Conservation (phyloP, 2,113 vertebrate genomes). For the Tauraco erythrolophus region DNA sequence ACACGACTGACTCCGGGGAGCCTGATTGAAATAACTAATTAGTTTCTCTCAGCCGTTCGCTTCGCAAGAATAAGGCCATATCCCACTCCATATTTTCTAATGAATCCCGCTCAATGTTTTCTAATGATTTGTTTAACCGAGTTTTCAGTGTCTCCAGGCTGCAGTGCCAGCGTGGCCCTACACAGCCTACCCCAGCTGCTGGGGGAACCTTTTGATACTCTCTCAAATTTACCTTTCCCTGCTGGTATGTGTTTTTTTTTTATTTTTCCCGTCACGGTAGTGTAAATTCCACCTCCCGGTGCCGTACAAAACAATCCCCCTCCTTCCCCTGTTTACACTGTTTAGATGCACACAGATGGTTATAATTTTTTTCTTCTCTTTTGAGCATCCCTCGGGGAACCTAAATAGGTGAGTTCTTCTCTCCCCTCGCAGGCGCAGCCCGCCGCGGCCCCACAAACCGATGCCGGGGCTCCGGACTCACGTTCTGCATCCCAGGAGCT, state of each 20-base stretch:
- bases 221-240: neutral
- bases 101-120: constrained; percentile 20
- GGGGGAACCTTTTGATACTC: neutral
- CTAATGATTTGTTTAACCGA: constrained; percentile 25
- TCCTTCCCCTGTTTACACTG: neutral
- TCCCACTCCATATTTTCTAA: neutral
- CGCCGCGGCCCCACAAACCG: neutral
- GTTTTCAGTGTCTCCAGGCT: neutral
- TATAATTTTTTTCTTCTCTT: neutral
- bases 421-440: neutral
- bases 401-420: neutral
- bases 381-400: neutral
- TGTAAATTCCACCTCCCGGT: neutral
- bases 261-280: neutral
- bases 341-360: neutral
- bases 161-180: accelerated
- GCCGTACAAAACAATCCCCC: neutral
- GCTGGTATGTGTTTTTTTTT: neutral
- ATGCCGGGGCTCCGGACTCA: neutral
- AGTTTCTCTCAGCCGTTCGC: neutral
- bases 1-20: neutral
- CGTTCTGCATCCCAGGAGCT: accelerated
- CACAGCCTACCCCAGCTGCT: neutral
- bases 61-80: neutral
- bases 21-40: constrained; percentile 53